These are phyloP conservation scores for Geopemphigus sp. DNA, from an alignment of 1,140 invertebrate genomes.

Conservation along the genomic window DNA sequence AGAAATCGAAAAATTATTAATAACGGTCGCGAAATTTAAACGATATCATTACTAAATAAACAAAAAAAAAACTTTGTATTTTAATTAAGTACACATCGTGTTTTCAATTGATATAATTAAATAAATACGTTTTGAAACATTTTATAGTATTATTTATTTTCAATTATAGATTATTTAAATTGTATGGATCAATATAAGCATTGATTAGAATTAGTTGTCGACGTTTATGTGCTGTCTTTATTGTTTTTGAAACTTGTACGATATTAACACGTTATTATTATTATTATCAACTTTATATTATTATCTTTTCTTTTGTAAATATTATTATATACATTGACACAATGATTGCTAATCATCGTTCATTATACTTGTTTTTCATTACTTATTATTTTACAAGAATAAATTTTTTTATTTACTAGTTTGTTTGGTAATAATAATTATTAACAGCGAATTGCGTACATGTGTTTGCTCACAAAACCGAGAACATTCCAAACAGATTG, in stretches of 20 bases:
- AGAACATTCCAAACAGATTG: neutral
- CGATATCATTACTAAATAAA: constrained; percentile 2
- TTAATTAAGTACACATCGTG: constrained; percentile 1
- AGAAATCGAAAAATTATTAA: constrained; percentile 55
- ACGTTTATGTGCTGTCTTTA: neutral
- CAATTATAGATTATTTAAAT: neutral
- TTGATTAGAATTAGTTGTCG: neutral
- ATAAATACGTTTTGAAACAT: constrained; percentile 10
- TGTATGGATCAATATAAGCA: neutral
- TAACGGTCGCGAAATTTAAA: neutral
- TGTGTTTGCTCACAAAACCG: no score
- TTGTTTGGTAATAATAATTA: constrained; percentile 18
- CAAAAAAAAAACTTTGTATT: constrained; percentile 26
- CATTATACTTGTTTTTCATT: constrained; percentile 26
- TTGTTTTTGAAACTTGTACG: neutral
- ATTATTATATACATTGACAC: constrained; percentile 24
- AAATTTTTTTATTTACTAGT: neutral
- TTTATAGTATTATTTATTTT: constrained; percentile 16
- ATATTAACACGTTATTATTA: neutral
- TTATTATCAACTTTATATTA: neutral
- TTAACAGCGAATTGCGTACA: no score
- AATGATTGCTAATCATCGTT: constrained; percentile 15
- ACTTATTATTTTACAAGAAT: constrained; percentile 3
- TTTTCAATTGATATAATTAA: constrained; percentile 23
- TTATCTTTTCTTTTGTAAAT: constrained; percentile 35